Evolutionary conservation across 2,888 invertebrate species (phyloP).

Genomic region (Gymnocheta viridis): DNA sequence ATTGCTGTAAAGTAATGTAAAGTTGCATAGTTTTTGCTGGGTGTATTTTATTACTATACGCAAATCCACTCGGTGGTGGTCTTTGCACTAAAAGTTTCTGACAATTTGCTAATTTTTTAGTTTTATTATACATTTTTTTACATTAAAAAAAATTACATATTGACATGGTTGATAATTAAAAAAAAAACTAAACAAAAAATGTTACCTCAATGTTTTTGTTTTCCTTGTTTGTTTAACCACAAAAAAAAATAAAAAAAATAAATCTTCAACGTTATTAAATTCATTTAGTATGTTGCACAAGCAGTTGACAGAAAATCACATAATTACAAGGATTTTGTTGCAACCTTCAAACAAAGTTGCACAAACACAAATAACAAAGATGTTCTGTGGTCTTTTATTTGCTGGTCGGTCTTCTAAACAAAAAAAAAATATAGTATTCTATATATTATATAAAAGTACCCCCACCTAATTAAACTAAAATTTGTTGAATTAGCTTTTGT

Average conservation of each 20-base stretch:
- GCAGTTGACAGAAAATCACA: constrained; percentile 31
- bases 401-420: constrained; percentile 8
- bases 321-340: constrained; percentile 43
- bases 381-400: constrained; percentile 43
- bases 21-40: too few species aligned
- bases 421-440: neutral
- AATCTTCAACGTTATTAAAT: too few species aligned
- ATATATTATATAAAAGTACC: neutral
- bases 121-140: neutral
- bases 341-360: constrained; percentile 60
- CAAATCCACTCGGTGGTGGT: neutral
- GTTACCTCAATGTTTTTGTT: neutral
- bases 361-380: constrained; percentile 44
- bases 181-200: constrained; percentile 28
- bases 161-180: constrained; percentile 17
- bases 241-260: too few species aligned
- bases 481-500: constrained; percentile 42
- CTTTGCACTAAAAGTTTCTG: constrained; percentile 13
- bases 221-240: neutral
- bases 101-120: constrained; percentile 11
- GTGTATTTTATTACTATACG: neutral
- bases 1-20: too few species aligned
- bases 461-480: constrained; percentile 54
- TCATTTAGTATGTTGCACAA: neutral
- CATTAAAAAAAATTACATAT: neutral